Percentiles rank a stretch among this genome's conserved stretches.
These are phyloP conservation scores for Clarias platycephalus DNA, from an alignment of 2,797 vertebrate species.

Conservation along the genomic window DNA sequence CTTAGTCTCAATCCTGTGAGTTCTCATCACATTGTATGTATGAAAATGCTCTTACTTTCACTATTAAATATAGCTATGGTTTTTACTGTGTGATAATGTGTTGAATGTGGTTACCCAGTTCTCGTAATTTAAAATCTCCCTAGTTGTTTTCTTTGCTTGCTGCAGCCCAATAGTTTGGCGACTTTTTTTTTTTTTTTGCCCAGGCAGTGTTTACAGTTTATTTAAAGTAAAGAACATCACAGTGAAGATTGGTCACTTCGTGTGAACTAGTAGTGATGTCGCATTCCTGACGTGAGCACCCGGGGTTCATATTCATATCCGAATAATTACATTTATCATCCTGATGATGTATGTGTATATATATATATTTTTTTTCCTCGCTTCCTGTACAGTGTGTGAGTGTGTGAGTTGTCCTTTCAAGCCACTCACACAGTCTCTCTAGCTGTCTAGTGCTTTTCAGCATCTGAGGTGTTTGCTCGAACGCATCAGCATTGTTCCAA, in stretches of 20 bases:
- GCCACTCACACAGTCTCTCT: constrained; percentile 1
- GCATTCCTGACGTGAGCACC: background rate
- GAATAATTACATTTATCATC: constrained; percentile 7
- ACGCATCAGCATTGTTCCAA: constrained; percentile 15
- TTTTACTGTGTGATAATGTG: no score
- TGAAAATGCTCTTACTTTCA: no score
- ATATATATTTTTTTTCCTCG: background rate
- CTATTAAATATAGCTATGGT: no score
- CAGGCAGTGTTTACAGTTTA: no score
- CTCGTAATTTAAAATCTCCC: no score
- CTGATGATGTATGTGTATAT: background rate
- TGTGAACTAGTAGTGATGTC: background rate
- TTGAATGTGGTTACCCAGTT: no score
- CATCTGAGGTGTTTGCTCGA: background rate
- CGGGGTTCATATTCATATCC: background rate
- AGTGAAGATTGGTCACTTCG: background rate
- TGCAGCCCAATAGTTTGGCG: no score
- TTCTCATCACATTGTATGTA: no score
- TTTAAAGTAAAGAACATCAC: background rate
- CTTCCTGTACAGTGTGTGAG: constrained; percentile 13
- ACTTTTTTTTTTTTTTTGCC: no score
- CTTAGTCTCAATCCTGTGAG: no score
- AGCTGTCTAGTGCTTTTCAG: constrained; percentile 17
- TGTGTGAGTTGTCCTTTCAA: constrained; percentile 8
- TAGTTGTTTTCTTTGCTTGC: no score